Conservation (phyloP, 2,113 vertebrate genomes). For the Proterorhinus semilunaris region DNA sequence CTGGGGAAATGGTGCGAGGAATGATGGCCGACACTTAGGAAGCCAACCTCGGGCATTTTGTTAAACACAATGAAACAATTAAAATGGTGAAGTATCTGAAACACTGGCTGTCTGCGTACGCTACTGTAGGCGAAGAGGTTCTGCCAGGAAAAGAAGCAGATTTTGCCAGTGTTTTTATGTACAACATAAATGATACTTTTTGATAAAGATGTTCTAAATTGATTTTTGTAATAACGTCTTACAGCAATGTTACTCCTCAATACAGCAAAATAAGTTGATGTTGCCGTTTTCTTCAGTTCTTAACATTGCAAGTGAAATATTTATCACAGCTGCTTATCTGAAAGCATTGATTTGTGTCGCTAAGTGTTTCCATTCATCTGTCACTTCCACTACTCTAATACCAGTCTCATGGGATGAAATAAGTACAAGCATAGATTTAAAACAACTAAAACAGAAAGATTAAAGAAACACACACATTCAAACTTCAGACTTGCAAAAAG, state of each 20-base stretch:
- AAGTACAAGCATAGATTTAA: conserved; percentile 40
- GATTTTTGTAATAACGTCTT: too few relatives aligned
- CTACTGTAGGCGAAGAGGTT: conserved; percentile 48
- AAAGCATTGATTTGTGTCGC: conserved; percentile 11
- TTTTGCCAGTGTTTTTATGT: conserved; percentile 33
- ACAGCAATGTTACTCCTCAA: too few relatives aligned
- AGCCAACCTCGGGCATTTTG: conserved; percentile 20
- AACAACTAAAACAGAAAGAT: not conserved
- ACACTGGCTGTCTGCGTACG: conserved; percentile 34
- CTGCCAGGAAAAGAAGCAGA: conserved; percentile 53
- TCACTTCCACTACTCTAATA: conserved; percentile 33
- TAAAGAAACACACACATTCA: conserved; percentile 1
- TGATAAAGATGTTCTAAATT: too few relatives aligned
- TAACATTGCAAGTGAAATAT: not conserved
- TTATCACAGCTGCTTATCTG: conserved; percentile 36
- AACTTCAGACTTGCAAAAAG: conserved; percentile 11
- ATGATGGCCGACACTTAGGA: conserved; percentile 45
- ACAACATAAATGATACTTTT: not conserved
- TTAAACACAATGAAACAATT: conserved; percentile 20
- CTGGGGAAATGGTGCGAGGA: conserved; percentile 47
- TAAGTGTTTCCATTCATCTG: conserved; percentile 2
- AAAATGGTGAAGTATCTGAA: conserved; percentile 25
- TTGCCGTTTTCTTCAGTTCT: not conserved
- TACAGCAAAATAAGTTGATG: too few relatives aligned
- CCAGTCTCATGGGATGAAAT: conserved; percentile 16